Conservation (phyloP, 2,113 vertebrate species). For the Oreocharis arfaki region DNA sequence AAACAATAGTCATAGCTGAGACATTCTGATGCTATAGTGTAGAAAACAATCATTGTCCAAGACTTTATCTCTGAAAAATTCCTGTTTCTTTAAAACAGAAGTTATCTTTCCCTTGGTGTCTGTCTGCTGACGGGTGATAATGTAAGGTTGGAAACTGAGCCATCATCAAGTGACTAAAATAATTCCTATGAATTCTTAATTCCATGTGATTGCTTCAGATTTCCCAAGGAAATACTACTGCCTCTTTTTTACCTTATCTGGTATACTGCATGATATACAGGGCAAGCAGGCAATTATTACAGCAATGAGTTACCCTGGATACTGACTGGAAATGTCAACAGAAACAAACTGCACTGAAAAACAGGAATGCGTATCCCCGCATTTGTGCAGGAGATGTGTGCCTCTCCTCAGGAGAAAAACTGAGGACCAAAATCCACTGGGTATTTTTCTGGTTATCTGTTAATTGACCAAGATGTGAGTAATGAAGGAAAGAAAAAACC, state of each 20-base stretch:
- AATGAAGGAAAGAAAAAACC: neutral
- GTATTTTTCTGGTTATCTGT: neutral
- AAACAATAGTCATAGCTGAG: neutral
- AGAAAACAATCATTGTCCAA: neutral
- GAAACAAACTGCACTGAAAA: neutral
- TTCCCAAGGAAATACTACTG: neutral
- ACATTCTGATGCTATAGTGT: neutral
- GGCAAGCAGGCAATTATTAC: neutral
- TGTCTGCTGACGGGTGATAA: neutral
- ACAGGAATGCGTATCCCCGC: neutral
- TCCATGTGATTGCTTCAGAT: neutral
- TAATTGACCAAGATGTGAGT: neutral
- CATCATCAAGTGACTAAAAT: constrained; percentile 9
- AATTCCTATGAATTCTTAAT: constrained; percentile 2
- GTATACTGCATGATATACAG: neutral
- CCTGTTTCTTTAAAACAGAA: neutral
- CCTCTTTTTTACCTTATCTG: neutral
- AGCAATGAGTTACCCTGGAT: neutral
- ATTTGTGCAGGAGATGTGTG: neutral
- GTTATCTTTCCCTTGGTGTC: neutral
- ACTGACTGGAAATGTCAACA: constrained; percentile 22
- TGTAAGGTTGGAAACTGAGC: neutral
- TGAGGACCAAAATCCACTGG: neutral
- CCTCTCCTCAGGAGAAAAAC: neutral
- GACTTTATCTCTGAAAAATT: neutral